Percentiles rank a stretch among this genome's conserved stretches.
phyloP scores from a whole-genome alignment of 2,113 vertebrate species.

The Colossoma macropomum region DNA sequence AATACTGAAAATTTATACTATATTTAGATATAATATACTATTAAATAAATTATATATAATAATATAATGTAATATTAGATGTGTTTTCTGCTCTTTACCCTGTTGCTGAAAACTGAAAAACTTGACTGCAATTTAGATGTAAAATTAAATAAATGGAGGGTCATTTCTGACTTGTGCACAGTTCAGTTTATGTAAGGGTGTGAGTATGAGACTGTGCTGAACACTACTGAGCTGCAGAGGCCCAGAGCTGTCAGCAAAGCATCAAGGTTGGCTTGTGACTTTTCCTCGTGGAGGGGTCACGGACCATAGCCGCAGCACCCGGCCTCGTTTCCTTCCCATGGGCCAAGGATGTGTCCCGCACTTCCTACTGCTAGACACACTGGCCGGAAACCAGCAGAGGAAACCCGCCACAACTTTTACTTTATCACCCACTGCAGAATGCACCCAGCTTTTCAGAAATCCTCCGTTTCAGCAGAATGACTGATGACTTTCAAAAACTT shows the following conservation, averaged over 20 bases:
- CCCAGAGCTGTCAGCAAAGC: conserved; percentile 70
- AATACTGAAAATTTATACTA: too few species aligned
- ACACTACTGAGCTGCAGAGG: conserved; percentile 53
- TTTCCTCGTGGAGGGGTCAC: conserved; percentile 70
- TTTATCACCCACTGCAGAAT: conserved; percentile 50
- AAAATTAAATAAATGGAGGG: too few species aligned
- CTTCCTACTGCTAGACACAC: conserved; percentile 75
- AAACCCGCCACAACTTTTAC: conserved; percentile 60
- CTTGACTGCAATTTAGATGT: too few species aligned
- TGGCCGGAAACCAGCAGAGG: conserved; percentile 74
- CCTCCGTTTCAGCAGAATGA: conserved; percentile 29
- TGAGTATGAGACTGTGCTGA: conserved; percentile 20
- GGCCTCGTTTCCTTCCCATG: conserved; percentile 75
- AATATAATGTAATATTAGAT: too few species aligned
- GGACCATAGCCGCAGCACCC: conserved; percentile 71
- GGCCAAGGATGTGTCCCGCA: conserved; percentile 74
- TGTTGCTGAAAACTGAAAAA: too few species aligned
- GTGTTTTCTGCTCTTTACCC: too few species aligned
- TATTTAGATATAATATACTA: too few species aligned
- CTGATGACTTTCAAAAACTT: conserved; percentile 13
- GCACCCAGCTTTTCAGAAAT: conserved; percentile 26
- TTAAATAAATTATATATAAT: too few species aligned
- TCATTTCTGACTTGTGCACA: background rate
- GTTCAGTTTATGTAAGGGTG: conserved; percentile 28
- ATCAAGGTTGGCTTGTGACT: conserved; percentile 76